Evolutionary conservation across 2,113 vertebrate species (phyloP).

Genomic region (Vireo altiloquus): DNA sequence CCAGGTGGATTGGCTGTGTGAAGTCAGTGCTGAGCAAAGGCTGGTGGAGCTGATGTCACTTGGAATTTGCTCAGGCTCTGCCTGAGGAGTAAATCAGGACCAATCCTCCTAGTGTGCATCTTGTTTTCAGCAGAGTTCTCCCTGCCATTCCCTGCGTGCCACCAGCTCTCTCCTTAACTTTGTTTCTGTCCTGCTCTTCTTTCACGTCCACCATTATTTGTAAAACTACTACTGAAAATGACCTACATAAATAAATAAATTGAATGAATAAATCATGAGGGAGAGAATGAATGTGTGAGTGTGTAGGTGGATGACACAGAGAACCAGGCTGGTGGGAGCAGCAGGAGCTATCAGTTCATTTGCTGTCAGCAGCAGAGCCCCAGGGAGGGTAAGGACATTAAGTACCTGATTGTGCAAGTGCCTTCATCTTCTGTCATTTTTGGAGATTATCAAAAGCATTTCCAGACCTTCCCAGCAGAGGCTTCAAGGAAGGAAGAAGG

Average conservation of each 20-base stretch:
- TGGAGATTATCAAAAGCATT: constrained; percentile 1
- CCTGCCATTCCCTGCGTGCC: not conserved
- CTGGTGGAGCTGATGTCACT: not conserved
- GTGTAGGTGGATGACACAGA: constrained; percentile 51
- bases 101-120: fast-evolving
- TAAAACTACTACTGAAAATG: constrained; percentile 45
- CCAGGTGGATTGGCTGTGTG: not conserved
- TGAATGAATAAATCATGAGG: constrained; percentile 55
- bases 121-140: not conserved
- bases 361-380: constrained; percentile 3
- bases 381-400: not conserved
- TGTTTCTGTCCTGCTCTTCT: not conserved
- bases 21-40: not conserved
- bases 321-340: constrained; percentile 32
- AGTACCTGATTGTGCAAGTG: not conserved
- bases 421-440: not conserved
- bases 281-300: constrained; percentile 20
- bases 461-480: not conserved
- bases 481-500: not conserved
- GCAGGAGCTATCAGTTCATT: constrained; percentile 35
- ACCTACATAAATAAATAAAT: constrained; percentile 68
- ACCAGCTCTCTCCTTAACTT: not conserved
- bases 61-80: constrained; percentile 1
- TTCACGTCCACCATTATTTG: not conserved
- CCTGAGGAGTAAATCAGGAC: not conserved